Evolutionary conservation across 2,888 invertebrate species (phyloP), one percentile per base, ranked within the genome.

Genomic region (Hydriomena furcata): DNA sequence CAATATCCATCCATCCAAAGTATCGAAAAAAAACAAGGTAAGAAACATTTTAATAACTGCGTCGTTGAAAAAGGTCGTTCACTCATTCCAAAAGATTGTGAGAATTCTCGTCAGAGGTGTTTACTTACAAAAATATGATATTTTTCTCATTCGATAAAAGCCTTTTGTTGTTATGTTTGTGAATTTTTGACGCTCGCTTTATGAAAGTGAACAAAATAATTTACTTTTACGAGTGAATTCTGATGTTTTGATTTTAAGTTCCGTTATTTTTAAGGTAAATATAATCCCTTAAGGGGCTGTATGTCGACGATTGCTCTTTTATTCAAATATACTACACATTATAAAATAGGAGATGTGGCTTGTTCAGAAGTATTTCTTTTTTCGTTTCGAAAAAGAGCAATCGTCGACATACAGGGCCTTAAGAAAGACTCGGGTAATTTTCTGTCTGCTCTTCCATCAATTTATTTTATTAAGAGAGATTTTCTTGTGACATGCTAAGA

Each of bases 71-170:
- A 28, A 47, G 48, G 35, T 61, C 52, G 51, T 51, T 54, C 52
- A 34, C 50, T 55, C 49, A 42, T 47, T 58, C 52, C 48, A 47
- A 45, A 49, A 43, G 44, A 46, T 41, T 47, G 50, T 53, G 49
- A 54, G 45, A 48, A 51, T 59, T 62, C 54, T 54, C 51, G 57
- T 52, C 41, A 31, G 25, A 49, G 43, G 48, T 31, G 43, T 55
- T 47, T 36, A 42, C 51, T 8, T n/a, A 10, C 27, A 34, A 51
- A 55, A 54, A 52, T 55, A 54, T 48, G 44, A 49, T 54, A 52
- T 58, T 53, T n/a, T 59, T 55, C 43, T 54, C 40, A 42, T 43
- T 56, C 45, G 47, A 45, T 52, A 51, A 57, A 58, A 60, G 51
- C 45, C 53, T 58, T 62, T 57, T 52, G 50, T 52, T 42, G 52